Conservation (phyloP, 2,888 invertebrate species). For the Trissoscelio sp. region DNA sequence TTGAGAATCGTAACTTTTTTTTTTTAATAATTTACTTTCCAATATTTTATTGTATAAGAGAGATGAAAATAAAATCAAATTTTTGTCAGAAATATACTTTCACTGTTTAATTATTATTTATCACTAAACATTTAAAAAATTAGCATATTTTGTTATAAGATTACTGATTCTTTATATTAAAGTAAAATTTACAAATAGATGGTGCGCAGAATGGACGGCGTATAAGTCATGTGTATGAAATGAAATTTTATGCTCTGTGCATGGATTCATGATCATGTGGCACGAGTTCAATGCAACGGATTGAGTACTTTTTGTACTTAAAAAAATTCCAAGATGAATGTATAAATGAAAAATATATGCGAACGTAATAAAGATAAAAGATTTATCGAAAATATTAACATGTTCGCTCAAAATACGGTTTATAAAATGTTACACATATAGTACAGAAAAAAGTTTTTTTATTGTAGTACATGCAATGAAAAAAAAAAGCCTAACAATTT, state of each 20-base stretch:
- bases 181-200: constrained; percentile 13
- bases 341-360: constrained; percentile 32
- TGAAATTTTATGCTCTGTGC: constrained; percentile 56
- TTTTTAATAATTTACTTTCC: no score
- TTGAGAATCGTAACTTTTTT: no score
- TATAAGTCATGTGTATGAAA: constrained; percentile 55
- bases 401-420: not conserved
- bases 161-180: no score
- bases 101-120: no score
- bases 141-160: no score
- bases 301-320: constrained; percentile 45
- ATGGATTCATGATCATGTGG: constrained; percentile 50
- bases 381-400: constrained; percentile 28
- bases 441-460: not conserved
- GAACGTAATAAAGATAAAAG: constrained; percentile 26
- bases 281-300: constrained; percentile 40
- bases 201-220: not conserved
- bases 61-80: no score
- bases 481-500: no score
- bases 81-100: no score
- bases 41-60: no score
- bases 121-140: no score
- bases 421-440: not conserved
- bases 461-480: no score
- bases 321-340: constrained; percentile 49